Conservation (phyloP, 2,797 vertebrate species). For the Betta splendens region DNA sequence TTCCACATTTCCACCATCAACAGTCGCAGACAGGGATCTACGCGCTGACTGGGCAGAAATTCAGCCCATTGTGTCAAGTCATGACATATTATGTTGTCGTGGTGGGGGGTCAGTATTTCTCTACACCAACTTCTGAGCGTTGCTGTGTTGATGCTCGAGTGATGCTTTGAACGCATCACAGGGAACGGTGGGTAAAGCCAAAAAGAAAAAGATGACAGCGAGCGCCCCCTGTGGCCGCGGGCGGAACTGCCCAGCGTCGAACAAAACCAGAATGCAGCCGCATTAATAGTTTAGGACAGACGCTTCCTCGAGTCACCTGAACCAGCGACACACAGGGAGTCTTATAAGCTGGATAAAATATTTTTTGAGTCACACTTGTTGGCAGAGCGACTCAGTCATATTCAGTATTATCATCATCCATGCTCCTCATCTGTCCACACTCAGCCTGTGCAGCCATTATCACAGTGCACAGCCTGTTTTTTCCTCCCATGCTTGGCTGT, state of each 20-base stretch:
- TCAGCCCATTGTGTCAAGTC: neutral
- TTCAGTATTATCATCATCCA: conserved; percentile 26
- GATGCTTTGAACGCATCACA: neutral
- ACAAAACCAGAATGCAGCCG: no score
- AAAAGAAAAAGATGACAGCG: conserved; percentile 18
- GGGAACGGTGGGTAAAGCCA: neutral
- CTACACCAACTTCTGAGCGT: neutral
- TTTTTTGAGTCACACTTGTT: conserved; percentile 6
- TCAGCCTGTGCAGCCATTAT: conserved; percentile 23
- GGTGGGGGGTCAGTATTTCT: neutral
- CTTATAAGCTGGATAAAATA: no score
- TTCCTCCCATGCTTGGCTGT: conserved; percentile 44
- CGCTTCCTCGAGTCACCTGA: no score
- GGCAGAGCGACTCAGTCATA: conserved; percentile 7
- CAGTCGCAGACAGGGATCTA: neutral
- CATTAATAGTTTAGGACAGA: no score
- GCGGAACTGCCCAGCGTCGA: no score
- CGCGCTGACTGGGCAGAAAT: neutral
- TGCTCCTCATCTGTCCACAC: neutral
- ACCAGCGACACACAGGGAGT: no score
- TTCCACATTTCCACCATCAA: neutral
- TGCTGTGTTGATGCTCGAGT: neutral
- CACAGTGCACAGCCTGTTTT: conserved; percentile 26
- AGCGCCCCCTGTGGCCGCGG: conserved; percentile 39
- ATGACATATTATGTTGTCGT: neutral